Evolutionary conservation across 1,140 invertebrate genomes (phyloP).

Genomic region (Gerris buenoi): DNA sequence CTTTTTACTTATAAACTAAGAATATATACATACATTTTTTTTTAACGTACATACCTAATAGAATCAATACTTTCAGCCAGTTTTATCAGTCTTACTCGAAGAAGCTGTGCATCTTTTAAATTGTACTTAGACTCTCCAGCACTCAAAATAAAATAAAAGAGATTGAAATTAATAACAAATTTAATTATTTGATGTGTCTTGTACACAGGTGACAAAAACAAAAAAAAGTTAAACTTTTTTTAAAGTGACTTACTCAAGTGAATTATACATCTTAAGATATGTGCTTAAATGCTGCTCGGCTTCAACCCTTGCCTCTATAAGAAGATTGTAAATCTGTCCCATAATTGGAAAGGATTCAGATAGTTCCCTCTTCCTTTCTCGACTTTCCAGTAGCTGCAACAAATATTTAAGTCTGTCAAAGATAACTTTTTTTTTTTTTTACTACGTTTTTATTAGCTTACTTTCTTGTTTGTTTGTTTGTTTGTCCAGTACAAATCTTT

Average conservation of each 20-base stretch:
- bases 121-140: conserved; percentile 77
- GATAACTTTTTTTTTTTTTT: too few species aligned
- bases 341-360: conserved; percentile 62
- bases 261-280: conserved; percentile 70
- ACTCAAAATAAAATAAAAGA: conserved; percentile 35
- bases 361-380: conserved; percentile 64
- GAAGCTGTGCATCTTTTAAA: conserved; percentile 61
- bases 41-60: conserved; percentile 41
- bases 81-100: conserved; percentile 66
- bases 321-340: conserved; percentile 66
- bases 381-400: conserved; percentile 48
- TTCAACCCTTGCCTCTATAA: conserved; percentile 57
- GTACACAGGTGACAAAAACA: too few species aligned
- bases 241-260: conserved; percentile 41
- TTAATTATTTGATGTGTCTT: too few species aligned
- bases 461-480: too few species aligned
- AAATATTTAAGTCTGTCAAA: too few species aligned
- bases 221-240: too few species aligned
- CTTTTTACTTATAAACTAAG: too few species aligned
- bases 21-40: too few species aligned
- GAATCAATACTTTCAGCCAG: conserved; percentile 74
- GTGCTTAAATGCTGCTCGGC: conserved; percentile 57
- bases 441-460: too few species aligned
- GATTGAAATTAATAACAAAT: too few species aligned
- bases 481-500: too few species aligned